These are phyloP conservation scores for Alcedo quadribrachys DNA, from an alignment of 2,797 vertebrate genomes.

Conservation along the genomic window DNA sequence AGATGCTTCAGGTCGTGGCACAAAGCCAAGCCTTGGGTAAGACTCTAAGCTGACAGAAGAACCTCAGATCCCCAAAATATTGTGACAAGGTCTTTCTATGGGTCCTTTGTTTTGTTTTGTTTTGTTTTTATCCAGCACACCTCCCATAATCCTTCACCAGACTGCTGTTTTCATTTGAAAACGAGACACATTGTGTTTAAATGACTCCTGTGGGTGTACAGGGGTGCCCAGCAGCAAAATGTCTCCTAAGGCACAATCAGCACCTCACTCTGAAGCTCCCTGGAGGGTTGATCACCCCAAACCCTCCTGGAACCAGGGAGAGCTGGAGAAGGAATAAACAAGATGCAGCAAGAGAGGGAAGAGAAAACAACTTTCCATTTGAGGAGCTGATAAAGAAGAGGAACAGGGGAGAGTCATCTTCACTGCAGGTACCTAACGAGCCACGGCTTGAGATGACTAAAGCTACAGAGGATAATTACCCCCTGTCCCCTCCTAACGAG, in stretches of 20 bases:
- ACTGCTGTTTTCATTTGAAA: neutral
- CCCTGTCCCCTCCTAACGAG: neutral
- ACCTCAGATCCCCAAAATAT: neutral
- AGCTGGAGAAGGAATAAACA: neutral
- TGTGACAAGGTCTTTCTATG: neutral
- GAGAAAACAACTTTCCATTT: neutral
- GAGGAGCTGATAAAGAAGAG: neutral
- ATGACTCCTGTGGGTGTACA: neutral
- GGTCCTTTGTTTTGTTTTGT: neutral
- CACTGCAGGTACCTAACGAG: neutral
- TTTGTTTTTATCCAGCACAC: neutral
- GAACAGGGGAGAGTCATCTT: neutral
- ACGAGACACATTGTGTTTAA: neutral
- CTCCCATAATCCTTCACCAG: neutral
- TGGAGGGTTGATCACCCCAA: neutral
- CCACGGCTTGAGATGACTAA: neutral
- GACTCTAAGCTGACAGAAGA: neutral
- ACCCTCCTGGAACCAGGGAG: neutral
- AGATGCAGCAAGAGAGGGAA: neutral
- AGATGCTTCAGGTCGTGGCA: neutral
- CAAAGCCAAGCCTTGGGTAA: neutral
- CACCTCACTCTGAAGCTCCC: fast-evolving
- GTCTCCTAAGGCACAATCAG: neutral
- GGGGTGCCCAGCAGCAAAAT: neutral
- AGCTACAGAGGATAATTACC: neutral